phyloP scores from a whole-genome alignment of 2,888 invertebrate genomes.

The Alloscopus bannaensis region DNA sequence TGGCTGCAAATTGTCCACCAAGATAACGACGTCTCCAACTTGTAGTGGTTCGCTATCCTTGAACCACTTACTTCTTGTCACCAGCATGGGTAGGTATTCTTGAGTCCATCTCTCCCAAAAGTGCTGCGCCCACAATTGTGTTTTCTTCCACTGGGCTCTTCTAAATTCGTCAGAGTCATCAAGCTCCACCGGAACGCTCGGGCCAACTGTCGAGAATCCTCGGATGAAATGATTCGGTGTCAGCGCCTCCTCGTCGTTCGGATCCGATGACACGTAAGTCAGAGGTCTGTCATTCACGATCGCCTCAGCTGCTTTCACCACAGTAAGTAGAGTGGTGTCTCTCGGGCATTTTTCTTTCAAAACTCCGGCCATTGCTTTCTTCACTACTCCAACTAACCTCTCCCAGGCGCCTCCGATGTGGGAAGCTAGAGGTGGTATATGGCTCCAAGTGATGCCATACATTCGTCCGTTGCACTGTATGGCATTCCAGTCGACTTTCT shows the following conservation, averaged over 20 bases:
- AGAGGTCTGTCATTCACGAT: slow-evolving; percentile 29
- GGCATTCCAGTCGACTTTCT: background rate
- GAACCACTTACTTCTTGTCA: slow-evolving; percentile 16
- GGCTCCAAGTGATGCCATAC: background rate
- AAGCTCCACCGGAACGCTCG: background rate
- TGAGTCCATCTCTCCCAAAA: slow-evolving; percentile 30
- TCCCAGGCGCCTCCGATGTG: slow-evolving; percentile 21
- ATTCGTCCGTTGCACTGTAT: background rate
- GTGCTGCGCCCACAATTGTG: slow-evolving; percentile 5
- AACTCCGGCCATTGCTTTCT: background rate
- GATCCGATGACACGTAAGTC: slow-evolving; percentile 24
- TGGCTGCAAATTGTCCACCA: slow-evolving; percentile 27
- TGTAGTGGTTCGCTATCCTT: background rate
- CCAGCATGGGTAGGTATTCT: slow-evolving; percentile 16
- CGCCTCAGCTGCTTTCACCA: slow-evolving; percentile 19
- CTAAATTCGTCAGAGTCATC: background rate
- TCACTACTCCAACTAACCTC: slow-evolving; percentile 10
- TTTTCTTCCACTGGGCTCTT: slow-evolving; percentile 14
- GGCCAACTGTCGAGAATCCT: slow-evolving; percentile 15
- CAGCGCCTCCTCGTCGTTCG: background rate
- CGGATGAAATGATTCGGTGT: slow-evolving; percentile 36
- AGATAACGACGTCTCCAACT: slow-evolving; percentile 32
- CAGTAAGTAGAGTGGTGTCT: slow-evolving; percentile 22
- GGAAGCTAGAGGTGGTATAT: background rate
- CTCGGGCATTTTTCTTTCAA: slow-evolving; percentile 17